A percentile compares a stretch with the other conserved stretches of the same genome.
phyloP scores from a whole-genome alignment of 2,797 vertebrate species.

The Cygnus olor region DNA sequence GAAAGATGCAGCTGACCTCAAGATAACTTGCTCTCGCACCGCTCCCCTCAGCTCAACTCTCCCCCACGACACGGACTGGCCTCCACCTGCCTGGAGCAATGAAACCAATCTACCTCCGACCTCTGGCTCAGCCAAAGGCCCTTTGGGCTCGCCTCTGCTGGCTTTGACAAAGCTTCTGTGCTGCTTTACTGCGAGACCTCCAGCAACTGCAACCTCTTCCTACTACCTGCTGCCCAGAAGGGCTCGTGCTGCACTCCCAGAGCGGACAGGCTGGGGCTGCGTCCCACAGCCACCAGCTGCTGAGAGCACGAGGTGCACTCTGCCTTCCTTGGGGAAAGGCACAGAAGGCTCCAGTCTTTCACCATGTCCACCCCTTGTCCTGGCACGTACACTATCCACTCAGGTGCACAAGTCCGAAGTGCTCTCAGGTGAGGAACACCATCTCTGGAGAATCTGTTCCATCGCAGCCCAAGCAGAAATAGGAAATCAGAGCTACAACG shows the following conservation, averaged over 20 bases:
- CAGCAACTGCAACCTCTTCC: neutral
- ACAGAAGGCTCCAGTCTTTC: neutral
- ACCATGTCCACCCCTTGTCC: neutral
- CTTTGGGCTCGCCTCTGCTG: neutral
- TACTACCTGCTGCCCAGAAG: neutral
- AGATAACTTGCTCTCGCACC: neutral
- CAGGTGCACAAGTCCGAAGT: accelerated
- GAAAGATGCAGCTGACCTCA: neutral
- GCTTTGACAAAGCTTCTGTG: neutral
- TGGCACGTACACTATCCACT: accelerated
- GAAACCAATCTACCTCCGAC: neutral
- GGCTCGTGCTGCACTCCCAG: neutral
- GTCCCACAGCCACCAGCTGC: neutral
- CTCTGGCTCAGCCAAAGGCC: neutral
- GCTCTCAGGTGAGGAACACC: neutral
- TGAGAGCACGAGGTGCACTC: neutral
- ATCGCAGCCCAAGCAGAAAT: neutral
- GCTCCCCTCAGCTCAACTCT: neutral
- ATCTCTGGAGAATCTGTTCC: neutral
- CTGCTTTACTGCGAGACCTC: neutral
- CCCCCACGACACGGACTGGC: neutral
- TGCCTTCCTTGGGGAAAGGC: neutral
- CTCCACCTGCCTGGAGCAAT: neutral
- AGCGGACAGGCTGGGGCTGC: neutral
- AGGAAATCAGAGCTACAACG: neutral